Evolutionary conservation across 2,797 vertebrate genomes (phyloP), one percentile per base, ranked within the genome.

Genomic region (Enteromius fasciolatus): DNA sequence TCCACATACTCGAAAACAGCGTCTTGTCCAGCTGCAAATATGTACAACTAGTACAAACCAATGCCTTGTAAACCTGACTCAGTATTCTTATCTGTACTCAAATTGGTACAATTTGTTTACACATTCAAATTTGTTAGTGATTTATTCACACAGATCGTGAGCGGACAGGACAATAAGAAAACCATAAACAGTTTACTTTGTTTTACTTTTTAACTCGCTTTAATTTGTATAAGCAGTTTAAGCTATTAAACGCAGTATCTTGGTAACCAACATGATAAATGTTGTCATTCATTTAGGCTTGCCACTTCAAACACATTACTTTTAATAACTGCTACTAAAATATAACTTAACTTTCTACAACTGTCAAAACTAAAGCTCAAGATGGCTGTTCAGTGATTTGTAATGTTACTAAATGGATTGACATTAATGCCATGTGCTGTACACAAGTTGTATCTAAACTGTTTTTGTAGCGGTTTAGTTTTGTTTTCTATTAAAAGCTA

Each of bases 401-500:
- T 76, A 76, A 39, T 84, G 36, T 74, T 73, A 69, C 68, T 68
- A 81, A 67, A 83, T 91, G 39, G 36, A 73, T 67, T 61, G 70
- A 81, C 41, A 54, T 41, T 18, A 41, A 83, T 85, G 85, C 48
- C 57, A 84, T 23, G 50, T 89, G 86, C 89, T 94, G 92, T 95
- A 94, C 90, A 94, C 93, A 92, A 3, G 87, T 88, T 90, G 87
- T 80, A 89, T 90, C 86, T 89, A 86, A 81, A 87, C 90, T 90
- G 59, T 78, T 93, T 94, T 93, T 94, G 89, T 94, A 92, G 92
- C 84, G 87, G 81, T 93, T 90, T 57, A 88, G 87, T 90, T 91
- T 91, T 91, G 91, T 95, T 95, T 95, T 94, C 87, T 95, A 95
- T 92, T 94, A 94, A 95, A 95, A 90, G 48, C 87, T 87, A 89